Percentiles rank a stretch among this genome's conserved stretches.
Evolutionary conservation across 2,888 invertebrate genomes (phyloP).

Genomic region (Pseudanteris insignis): DNA sequence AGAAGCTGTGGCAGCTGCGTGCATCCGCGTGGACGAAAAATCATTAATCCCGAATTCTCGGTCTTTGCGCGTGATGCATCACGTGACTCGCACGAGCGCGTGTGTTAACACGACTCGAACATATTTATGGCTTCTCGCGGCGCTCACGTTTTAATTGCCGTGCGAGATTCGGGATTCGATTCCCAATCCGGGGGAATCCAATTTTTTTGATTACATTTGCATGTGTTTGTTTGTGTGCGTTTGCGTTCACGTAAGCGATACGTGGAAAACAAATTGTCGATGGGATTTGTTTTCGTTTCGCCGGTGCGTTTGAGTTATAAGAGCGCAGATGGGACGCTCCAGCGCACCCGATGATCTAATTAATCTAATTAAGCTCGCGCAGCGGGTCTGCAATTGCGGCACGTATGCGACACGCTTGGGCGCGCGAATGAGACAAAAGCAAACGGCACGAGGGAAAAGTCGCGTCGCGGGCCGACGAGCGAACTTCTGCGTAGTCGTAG

Average conservation of each 20-base stretch:
- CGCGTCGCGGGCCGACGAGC: constrained; percentile 7
- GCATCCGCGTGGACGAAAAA: constrained; percentile 44
- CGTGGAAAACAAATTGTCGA: no score
- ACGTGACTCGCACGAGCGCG: constrained; percentile 45
- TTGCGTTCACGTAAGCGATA: no score
- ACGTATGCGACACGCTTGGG: constrained; percentile 41
- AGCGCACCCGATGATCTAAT: constrained; percentile 54
- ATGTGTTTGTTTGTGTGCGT: no score
- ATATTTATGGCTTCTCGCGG: constrained; percentile 54
- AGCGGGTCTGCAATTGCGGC: constrained; percentile 45
- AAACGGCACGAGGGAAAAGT: constrained; percentile 30
- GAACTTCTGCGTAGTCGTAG: no score
- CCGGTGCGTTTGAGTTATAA: no score
- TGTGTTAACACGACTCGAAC: constrained; percentile 54
- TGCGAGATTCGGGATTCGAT: constrained; percentile 45
- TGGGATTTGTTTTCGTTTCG: no score
- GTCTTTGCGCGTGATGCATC: constrained; percentile 43
- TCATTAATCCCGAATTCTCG: constrained; percentile 44
- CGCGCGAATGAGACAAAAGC: constrained; percentile 30
- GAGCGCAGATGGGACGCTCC: constrained; percentile 34
- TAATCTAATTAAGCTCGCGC: constrained; percentile 60
- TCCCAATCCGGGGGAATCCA: background rate
- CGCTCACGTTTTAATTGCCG: constrained; percentile 60
- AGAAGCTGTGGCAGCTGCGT: constrained; percentile 44
- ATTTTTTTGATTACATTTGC: no score